phyloP scores from a whole-genome alignment of 1,140 invertebrate species.

The Drosophila sturtevanti region DNA sequence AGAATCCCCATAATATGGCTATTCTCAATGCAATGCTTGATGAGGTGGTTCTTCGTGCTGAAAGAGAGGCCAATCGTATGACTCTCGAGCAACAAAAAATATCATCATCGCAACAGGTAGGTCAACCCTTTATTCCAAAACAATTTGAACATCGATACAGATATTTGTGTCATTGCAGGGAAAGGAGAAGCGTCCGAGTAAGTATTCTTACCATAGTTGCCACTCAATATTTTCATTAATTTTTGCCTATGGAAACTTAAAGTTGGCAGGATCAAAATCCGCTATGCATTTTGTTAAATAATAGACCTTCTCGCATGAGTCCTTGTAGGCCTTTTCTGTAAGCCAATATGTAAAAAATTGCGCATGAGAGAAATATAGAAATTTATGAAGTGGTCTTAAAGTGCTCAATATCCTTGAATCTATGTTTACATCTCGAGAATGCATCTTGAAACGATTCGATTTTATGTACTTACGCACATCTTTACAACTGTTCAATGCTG shows the following conservation, averaged over 20 bases:
- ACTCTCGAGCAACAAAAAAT: slow-evolving; percentile 50
- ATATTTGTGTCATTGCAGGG: slow-evolving; percentile 50
- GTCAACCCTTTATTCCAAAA: slow-evolving; percentile 36
- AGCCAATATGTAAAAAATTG: slow-evolving; percentile 2
- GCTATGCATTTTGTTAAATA: slow-evolving; percentile 68
- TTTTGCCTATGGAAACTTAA: slow-evolving; percentile 62
- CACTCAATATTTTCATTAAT: slow-evolving; percentile 8
- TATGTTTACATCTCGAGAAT: background rate
- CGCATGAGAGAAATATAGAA: background rate
- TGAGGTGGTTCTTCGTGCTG: slow-evolving; percentile 74
- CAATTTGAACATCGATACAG: slow-evolving; percentile 1
- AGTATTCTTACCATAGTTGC: slow-evolving; percentile 41
- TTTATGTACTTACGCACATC: slow-evolving; percentile 67
- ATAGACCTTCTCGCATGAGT: slow-evolving; percentile 62
- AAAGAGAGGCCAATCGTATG: slow-evolving; percentile 69
- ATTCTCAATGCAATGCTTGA: slow-evolving; percentile 71
- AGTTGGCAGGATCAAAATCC: slow-evolving; percentile 49
- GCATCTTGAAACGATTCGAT: background rate
- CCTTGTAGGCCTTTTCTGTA: slow-evolving; percentile 64
- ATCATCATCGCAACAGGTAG: slow-evolving; percentile 75
- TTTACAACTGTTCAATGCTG: slow-evolving; percentile 61
- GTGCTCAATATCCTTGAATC: background rate
- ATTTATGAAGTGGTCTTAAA: too few relatives aligned
- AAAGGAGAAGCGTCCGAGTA: slow-evolving; percentile 78
- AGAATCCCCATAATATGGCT: slow-evolving; percentile 76